A percentile compares a stretch with the other conserved stretches of the same genome.
Conservation (phyloP, 37 sponge, comb jelly and placozoan genomes). For the Axinella damicornis region DNA sequence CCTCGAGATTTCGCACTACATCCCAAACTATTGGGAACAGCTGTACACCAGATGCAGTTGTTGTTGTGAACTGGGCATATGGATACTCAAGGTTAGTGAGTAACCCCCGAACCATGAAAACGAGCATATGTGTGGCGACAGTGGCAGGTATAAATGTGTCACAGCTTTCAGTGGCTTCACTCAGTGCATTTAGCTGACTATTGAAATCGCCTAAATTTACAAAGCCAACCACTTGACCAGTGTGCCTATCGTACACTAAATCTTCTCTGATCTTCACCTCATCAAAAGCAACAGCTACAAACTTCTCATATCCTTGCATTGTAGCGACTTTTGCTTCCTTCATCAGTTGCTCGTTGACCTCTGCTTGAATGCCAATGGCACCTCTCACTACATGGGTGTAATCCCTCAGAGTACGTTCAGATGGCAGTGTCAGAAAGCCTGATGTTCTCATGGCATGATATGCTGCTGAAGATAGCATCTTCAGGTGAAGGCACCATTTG, state of each 20-base stretch:
- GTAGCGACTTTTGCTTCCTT: too few relatives aligned
- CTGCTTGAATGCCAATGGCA: background rate
- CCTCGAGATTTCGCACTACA: conserved; percentile 7
- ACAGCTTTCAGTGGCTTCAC: too few relatives aligned
- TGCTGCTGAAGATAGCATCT: conserved; percentile 27
- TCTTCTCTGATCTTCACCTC: too few relatives aligned
- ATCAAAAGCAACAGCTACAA: too few relatives aligned
- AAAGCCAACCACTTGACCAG: too few relatives aligned
- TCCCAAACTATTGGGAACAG: conserved; percentile 49
- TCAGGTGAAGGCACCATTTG: conserved; percentile 43
- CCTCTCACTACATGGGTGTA: conserved; percentile 11
- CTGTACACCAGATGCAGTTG: conserved; percentile 4
- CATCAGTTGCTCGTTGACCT: background rate
- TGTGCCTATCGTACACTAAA: too few relatives aligned
- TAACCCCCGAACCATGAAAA: conserved; percentile 34
- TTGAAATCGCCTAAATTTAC: too few relatives aligned
- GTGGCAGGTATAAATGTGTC: too few relatives aligned
- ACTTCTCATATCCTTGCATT: too few relatives aligned
- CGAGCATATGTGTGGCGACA: conserved; percentile 50
- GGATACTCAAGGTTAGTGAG: background rate
- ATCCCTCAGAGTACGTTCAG: conserved; percentile 38
- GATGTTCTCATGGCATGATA: conserved; percentile 16
- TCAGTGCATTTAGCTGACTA: too few relatives aligned
- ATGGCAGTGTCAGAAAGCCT: conserved; percentile 31
- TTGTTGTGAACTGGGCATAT: conserved; percentile 36